Evolutionary conservation across 2,113 vertebrate genomes (phyloP).

Genomic region (Lipotes vexillifer): DNA sequence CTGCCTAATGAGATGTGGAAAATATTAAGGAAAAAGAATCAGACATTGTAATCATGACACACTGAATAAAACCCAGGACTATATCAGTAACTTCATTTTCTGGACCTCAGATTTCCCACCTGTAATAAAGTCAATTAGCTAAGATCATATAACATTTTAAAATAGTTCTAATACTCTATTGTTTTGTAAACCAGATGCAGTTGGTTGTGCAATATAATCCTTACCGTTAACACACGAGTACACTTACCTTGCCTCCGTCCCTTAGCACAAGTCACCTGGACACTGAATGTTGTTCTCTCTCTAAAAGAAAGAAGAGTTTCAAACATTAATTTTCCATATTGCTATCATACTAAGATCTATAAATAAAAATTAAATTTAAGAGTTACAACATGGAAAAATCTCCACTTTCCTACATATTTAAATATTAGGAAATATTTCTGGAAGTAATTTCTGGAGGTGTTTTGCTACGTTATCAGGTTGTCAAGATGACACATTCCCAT

Average conservation of each 20-base stretch:
- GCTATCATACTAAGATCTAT: slow-evolving; percentile 2
- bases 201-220: not conserved
- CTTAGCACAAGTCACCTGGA: not conserved
- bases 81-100: not conserved
- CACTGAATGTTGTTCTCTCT: not conserved
- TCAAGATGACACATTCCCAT: not conserved
- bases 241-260: not conserved
- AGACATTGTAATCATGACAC: not conserved
- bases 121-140: not conserved
- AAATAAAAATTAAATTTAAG: slow-evolving; percentile 47
- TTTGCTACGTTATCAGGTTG: not conserved
- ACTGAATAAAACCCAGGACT: not conserved
- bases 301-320: not conserved
- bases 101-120: not conserved
- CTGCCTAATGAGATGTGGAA: not conserved
- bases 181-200: not conserved
- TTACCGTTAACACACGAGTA: not conserved
- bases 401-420: not conserved
- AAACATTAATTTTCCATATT: slow-evolving; percentile 17
- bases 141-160: not conserved
- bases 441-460: slow-evolving; percentile 36
- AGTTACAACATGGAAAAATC: not conserved
- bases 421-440: slow-evolving; percentile 38
- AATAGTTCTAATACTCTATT: not conserved
- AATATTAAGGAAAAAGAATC: not conserved